These are phyloP conservation scores for Meteorus colon DNA, from an alignment of 2,888 invertebrate genomes.

Conservation along the genomic window DNA sequence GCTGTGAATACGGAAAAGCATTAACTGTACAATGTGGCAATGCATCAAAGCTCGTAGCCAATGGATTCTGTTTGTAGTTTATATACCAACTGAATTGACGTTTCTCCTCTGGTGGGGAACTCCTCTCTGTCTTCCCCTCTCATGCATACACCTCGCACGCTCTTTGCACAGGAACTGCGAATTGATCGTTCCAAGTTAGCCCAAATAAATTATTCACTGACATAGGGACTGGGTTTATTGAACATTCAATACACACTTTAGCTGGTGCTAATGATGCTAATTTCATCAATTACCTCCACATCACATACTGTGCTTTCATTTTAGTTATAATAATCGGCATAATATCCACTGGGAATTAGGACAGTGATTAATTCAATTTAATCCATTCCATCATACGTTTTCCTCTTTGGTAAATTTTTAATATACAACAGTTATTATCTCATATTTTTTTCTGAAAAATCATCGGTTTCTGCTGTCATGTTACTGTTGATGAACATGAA, in stretches of 20 bases:
- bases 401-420: too few relatives aligned
- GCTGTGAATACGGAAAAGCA: neutral
- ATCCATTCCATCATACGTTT: too few relatives aligned
- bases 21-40: neutral
- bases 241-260: neutral
- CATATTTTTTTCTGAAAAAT: too few relatives aligned
- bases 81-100: neutral
- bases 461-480: neutral
- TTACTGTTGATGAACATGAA: neutral
- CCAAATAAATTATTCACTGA: constrained; percentile 15
- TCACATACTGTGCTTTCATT: neutral
- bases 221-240: constrained; percentile 13
- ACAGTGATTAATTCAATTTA: too few relatives aligned
- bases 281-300: constrained; percentile 3
- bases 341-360: neutral
- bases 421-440: too few relatives aligned
- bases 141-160: neutral
- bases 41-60: neutral
- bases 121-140: neutral
- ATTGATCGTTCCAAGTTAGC: neutral
- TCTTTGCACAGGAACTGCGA: neutral
- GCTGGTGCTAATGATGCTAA: neutral
- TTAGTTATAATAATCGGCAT: neutral
- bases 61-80: constrained; percentile 2
- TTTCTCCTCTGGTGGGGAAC: neutral